Evolutionary conservation across 2,113 vertebrate genomes (phyloP).

Genomic region (Gymnogyps californianus): DNA sequence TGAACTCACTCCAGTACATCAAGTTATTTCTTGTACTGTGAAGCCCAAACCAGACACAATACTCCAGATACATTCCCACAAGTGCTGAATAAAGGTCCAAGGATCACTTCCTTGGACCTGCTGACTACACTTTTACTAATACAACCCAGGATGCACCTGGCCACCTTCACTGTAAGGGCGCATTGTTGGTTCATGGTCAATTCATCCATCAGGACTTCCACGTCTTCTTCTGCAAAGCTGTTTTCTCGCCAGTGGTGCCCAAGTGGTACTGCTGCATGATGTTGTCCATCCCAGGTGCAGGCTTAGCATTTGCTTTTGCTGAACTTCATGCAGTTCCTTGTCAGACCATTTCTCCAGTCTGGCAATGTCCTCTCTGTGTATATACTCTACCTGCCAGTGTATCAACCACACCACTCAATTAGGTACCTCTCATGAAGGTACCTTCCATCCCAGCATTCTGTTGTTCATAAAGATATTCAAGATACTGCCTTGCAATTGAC

Average conservation of each 20-base stretch:
- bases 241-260: neutral
- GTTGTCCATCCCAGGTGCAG: neutral
- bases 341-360: neutral
- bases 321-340: neutral
- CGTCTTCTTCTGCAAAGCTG: neutral
- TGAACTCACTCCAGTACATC: neutral
- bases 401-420: neutral
- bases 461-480: neutral
- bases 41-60: neutral
- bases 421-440: neutral
- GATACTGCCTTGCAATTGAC: neutral
- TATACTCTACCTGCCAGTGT: too few relatives aligned
- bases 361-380: neutral
- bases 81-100: neutral
- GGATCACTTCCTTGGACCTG: neutral
- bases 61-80: neutral
- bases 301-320: neutral
- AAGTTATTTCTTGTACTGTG: neutral
- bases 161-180: neutral
- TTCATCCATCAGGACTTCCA: neutral
- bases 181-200: neutral
- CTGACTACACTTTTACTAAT: neutral
- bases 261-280: neutral
- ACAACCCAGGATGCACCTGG: neutral
- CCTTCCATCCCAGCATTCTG: neutral